Conservation (phyloP, 2,888 invertebrate species). For the Metopia argyrocephala region DNA sequence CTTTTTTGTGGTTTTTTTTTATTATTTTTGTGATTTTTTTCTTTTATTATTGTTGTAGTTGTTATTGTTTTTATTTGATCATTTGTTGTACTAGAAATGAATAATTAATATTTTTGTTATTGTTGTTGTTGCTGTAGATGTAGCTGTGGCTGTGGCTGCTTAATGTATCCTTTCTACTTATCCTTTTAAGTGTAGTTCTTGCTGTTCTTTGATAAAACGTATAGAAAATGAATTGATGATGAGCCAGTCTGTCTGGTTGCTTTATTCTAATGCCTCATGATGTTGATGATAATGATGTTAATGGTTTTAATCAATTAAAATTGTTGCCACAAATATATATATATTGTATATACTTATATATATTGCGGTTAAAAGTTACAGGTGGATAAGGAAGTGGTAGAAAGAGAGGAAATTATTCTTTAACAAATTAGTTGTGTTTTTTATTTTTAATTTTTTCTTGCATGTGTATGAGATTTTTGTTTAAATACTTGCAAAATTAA, state of each 20-base stretch:
- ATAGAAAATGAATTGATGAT: slow-evolving; percentile 33
- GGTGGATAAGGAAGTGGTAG: background rate
- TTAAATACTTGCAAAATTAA: background rate
- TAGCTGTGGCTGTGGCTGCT: background rate
- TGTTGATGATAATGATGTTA: background rate
- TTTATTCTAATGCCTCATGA: slow-evolving; percentile 28
- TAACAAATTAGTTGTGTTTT: background rate
- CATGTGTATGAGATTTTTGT: background rate
- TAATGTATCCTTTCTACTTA: background rate
- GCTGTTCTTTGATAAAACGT: background rate
- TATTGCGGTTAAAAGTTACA: too few species aligned
- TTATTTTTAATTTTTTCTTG: background rate
- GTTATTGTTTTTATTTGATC: slow-evolving; percentile 32
- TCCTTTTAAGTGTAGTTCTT: background rate
- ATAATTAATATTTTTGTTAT: slow-evolving; percentile 61
- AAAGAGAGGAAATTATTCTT: background rate
- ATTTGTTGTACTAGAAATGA: slow-evolving; percentile 58
- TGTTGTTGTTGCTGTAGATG: slow-evolving; percentile 10
- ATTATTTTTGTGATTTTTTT: background rate
- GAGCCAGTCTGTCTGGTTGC: slow-evolving; percentile 1
- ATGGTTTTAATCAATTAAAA: slow-evolving; percentile 51
- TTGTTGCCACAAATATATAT: background rate
- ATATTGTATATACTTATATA: too few species aligned
- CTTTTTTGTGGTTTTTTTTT: background rate
- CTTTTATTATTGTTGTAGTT: slow-evolving; percentile 15